Evolutionary conservation across 2,797 vertebrate species (phyloP).

Genomic region (Cyprinella venusta): DNA sequence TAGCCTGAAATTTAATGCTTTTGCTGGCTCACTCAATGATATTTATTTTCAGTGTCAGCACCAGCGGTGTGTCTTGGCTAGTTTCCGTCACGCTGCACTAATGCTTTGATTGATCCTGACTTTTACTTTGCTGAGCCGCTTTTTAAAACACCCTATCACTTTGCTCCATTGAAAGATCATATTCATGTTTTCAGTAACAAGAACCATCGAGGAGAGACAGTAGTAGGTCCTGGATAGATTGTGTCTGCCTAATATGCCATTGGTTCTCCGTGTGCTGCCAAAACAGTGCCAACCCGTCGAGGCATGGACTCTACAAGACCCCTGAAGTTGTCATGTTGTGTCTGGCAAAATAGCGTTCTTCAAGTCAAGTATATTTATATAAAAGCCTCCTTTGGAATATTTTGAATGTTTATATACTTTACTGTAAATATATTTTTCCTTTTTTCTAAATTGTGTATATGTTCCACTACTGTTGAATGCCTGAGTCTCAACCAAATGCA

Average conservation of each 20-base stretch:
- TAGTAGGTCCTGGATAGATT: neutral
- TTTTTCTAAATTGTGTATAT: too few species aligned
- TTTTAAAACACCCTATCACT: neutral
- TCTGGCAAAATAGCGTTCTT: too few species aligned
- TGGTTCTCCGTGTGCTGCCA: neutral
- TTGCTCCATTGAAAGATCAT: neutral
- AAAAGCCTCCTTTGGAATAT: too few species aligned
- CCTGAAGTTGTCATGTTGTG: too few species aligned
- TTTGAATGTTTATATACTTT: too few species aligned
- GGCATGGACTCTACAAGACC: too few species aligned
- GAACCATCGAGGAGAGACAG: neutral
- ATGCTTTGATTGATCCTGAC: constrained; percentile 46
- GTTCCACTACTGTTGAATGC: too few species aligned
- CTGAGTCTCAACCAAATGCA: too few species aligned
- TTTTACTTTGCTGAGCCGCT: constrained; percentile 22
- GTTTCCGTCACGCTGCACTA: constrained; percentile 1
- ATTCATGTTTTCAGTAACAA: neutral
- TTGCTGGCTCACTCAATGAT: constrained; percentile 62
- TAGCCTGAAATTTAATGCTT: constrained; percentile 62
- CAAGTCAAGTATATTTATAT: too few species aligned
- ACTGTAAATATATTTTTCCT: too few species aligned
- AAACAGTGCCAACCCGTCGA: neutral
- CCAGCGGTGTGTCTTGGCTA: constrained; percentile 7
- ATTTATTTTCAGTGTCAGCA: constrained; percentile 1
- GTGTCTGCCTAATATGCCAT: neutral